A percentile compares a stretch with the other conserved stretches of the same genome.
phyloP scores from a whole-genome alignment of 1,140 invertebrate species.

The Ostrea denselamellosa region DNA sequence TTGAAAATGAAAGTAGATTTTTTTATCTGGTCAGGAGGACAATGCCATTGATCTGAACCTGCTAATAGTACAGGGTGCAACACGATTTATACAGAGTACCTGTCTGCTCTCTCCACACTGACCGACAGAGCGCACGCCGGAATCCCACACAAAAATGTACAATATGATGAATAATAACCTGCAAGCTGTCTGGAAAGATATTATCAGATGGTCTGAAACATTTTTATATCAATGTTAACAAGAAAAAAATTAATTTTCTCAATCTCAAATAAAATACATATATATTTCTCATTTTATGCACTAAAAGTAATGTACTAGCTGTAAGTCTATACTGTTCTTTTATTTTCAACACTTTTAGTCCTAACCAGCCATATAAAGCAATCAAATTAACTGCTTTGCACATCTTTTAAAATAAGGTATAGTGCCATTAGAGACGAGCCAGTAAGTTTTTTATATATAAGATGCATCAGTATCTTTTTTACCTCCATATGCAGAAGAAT shows the following conservation, averaged over 20 bases:
- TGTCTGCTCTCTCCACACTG: constrained; percentile 68
- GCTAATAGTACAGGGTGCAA: constrained; percentile 32
- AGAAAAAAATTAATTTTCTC: too few relatives aligned
- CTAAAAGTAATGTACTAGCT: background rate
- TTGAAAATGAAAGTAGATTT: constrained; percentile 31
- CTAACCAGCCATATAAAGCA: too few relatives aligned
- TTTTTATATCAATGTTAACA: background rate
- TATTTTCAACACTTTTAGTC: background rate
- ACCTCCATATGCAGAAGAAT: constrained; percentile 85
- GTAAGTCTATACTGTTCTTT: background rate
- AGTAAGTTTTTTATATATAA: background rate
- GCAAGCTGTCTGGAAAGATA: constrained; percentile 70
- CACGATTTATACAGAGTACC: constrained; percentile 59
- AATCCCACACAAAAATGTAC: constrained; percentile 66
- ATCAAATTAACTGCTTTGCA: too few relatives aligned
- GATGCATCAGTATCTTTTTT: constrained; percentile 54
- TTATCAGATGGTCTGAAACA: constrained; percentile 4
- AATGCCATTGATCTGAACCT: background rate
- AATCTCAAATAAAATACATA: background rate
- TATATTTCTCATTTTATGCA: background rate
- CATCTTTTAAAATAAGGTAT: background rate
- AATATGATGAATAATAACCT: constrained; percentile 70
- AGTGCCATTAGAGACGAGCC: background rate
- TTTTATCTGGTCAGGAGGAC: background rate
- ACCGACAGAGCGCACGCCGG: constrained; percentile 69